phyloP scores from a whole-genome alignment of 1,140 invertebrate genomes.

The Camponotus floridanus region DNA sequence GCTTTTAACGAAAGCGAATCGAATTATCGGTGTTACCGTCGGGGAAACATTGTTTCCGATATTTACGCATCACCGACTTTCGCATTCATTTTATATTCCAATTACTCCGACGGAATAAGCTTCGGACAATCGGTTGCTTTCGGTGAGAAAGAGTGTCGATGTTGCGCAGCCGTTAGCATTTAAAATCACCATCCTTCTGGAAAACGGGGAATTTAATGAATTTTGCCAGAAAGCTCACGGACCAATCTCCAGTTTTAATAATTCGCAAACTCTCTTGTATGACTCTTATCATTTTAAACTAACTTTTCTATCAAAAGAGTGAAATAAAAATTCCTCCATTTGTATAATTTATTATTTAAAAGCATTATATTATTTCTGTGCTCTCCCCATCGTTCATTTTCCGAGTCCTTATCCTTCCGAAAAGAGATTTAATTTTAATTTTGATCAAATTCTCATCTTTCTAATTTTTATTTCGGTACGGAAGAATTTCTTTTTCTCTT shows the following conservation, averaged over 20 bases:
- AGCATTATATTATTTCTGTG: neutral
- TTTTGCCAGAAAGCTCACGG: neutral
- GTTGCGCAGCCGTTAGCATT: slow-evolving; percentile 16
- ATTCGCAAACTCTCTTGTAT: neutral
- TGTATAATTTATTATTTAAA: neutral
- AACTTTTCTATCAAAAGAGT: neutral
- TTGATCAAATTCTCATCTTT: neutral
- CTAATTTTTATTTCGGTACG: neutral
- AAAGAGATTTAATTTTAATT: neutral
- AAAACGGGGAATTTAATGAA: neutral
- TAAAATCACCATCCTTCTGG: slow-evolving; percentile 33
- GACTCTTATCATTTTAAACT: slow-evolving; percentile 4
- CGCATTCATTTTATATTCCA: slow-evolving; percentile 51
- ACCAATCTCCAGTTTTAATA: neutral
- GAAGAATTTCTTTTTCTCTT: neutral
- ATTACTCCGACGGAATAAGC: slow-evolving; percentile 54
- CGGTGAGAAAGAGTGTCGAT: neutral
- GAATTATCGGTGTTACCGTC: slow-evolving; percentile 57
- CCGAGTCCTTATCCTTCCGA: neutral
- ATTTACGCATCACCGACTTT: slow-evolving; percentile 55
- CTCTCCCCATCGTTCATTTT: neutral
- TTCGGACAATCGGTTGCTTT: slow-evolving; percentile 21
- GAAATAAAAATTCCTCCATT: neutral
- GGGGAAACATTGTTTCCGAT: slow-evolving; percentile 46
- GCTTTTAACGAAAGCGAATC: slow-evolving; percentile 60